These are phyloP conservation scores for Caenorhabditis wallacei DNA, from an alignment of 2,888 invertebrate genomes.

Conservation along the genomic window DNA sequence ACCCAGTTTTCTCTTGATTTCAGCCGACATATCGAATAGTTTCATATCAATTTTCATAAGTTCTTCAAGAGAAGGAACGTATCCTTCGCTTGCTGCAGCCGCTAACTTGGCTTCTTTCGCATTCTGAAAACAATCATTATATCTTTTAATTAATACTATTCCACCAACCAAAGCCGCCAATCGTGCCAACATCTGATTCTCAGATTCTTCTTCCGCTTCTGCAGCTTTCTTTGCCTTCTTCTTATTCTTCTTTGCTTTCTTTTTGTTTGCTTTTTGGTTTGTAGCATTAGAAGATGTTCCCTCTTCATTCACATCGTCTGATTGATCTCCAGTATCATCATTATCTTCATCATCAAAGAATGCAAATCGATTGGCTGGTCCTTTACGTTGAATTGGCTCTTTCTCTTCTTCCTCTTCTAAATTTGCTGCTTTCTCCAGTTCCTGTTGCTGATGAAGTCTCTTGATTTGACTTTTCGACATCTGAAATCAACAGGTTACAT, in stretches of 20 bases:
- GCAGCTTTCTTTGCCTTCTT: conserved; percentile 40
- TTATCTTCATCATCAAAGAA: conserved; percentile 57
- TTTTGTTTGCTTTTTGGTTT: conserved; percentile 21
- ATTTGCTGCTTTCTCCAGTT: conserved; percentile 45
- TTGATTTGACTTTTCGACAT: conserved; percentile 79
- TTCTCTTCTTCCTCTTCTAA: conserved; percentile 59
- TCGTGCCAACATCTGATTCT: conserved; percentile 54
- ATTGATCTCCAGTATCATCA: conserved; percentile 20
- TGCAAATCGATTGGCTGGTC: conserved; percentile 64
- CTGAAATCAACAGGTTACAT: conserved; percentile 6
- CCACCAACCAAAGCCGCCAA: conserved; percentile 23
- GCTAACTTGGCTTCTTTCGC: conserved; percentile 26
- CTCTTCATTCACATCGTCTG: conserved; percentile 51
- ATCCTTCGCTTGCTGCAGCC: neutral
- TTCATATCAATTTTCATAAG: conserved; percentile 71
- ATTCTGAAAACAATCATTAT: conserved; percentile 26
- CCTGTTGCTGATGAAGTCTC: conserved; percentile 68
- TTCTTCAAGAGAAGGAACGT: conserved; percentile 14
- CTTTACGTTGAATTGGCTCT: conserved; percentile 46
- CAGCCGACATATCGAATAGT: conserved; percentile 74
- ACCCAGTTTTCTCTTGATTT: conserved; percentile 74
- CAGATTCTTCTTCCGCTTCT: conserved; percentile 38
- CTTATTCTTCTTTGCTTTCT: conserved; percentile 50
- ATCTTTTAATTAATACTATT: neutral
- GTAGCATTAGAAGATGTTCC: neutral